Evolutionary conservation across 2,797 vertebrate species (phyloP).

Genomic region (Pseudochirops corinnae): DNA sequence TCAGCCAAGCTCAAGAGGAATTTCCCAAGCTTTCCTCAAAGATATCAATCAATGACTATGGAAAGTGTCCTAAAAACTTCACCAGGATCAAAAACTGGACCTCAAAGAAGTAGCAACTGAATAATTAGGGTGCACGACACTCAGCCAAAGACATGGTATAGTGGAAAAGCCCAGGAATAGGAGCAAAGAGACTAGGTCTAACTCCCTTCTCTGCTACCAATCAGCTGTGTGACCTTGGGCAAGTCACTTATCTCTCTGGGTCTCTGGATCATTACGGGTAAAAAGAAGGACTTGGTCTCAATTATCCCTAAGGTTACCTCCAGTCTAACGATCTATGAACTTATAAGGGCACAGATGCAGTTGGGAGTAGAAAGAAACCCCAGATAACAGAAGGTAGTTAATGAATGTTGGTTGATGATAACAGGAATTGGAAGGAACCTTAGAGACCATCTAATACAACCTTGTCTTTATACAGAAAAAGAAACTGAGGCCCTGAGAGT

Average conservation of each 20-base stretch:
- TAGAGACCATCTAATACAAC: background rate
- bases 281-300: background rate
- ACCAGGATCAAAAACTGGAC: background rate
- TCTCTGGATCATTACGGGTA: background rate
- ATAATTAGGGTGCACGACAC: background rate
- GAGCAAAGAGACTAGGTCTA: background rate
- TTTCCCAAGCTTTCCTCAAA: background rate
- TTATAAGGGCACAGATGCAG: background rate
- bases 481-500: background rate
- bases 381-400: background rate
- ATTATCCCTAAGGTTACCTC: background rate
- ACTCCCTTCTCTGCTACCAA: background rate
- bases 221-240: background rate
- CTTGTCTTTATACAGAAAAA: background rate
- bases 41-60: background rate
- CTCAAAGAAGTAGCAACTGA: background rate
- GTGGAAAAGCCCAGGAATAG: background rate
- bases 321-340: background rate
- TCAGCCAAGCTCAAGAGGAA: constrained; percentile 26
- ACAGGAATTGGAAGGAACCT: background rate
- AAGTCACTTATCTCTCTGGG: background rate
- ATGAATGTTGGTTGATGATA: background rate
- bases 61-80: background rate
- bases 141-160: background rate
- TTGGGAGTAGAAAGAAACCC: constrained; percentile 2